Percentiles rank a stretch among this genome's conserved stretches.
phyloP scores from a whole-genome alignment of 2,888 invertebrate species.

The Shargacucullia verbasci region DNA sequence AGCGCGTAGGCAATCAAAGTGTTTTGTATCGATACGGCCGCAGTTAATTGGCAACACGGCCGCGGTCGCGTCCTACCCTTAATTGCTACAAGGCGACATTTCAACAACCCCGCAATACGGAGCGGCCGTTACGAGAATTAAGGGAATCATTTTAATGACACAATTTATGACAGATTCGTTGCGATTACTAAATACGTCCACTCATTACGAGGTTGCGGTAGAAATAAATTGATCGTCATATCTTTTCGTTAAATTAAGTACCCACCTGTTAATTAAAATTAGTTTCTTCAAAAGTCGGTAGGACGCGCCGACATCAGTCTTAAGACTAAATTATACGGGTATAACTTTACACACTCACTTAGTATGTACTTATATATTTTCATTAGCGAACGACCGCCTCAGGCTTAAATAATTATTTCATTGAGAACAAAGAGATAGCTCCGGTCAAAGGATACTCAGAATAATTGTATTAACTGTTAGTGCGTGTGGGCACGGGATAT shows the following conservation, averaged over 20 bases:
- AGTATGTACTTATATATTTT: constrained; percentile 42
- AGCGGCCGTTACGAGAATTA: constrained; percentile 36
- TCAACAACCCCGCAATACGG: constrained; percentile 29
- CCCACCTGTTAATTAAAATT: constrained; percentile 45
- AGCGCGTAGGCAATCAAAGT: constrained; percentile 45
- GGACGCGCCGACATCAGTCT: constrained; percentile 13
- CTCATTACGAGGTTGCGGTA: constrained; percentile 23
- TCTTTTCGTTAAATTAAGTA: constrained; percentile 23
- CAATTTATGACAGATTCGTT: constrained; percentile 41
- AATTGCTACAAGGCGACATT: constrained; percentile 52
- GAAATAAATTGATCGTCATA: constrained; percentile 32
- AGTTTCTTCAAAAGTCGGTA: constrained; percentile 13
- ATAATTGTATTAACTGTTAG: constrained; percentile 35
- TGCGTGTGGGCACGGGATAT: constrained; percentile 6
- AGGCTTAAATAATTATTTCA: constrained; percentile 47
- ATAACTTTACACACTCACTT: constrained; percentile 29
- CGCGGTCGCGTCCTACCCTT: constrained; percentile 20
- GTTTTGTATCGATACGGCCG: constrained; percentile 54
- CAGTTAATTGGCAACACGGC: constrained; percentile 50
- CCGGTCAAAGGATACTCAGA: constrained; percentile 41
- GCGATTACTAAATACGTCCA: constrained; percentile 32
- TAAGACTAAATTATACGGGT: constrained; percentile 22
- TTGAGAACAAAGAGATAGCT: constrained; percentile 42
- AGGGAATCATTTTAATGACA: constrained; percentile 42
- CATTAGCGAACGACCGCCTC: constrained; percentile 20